phyloP scores from a whole-genome alignment of 2,113 vertebrate genomes.

The Cyanoliseus patagonus region DNA sequence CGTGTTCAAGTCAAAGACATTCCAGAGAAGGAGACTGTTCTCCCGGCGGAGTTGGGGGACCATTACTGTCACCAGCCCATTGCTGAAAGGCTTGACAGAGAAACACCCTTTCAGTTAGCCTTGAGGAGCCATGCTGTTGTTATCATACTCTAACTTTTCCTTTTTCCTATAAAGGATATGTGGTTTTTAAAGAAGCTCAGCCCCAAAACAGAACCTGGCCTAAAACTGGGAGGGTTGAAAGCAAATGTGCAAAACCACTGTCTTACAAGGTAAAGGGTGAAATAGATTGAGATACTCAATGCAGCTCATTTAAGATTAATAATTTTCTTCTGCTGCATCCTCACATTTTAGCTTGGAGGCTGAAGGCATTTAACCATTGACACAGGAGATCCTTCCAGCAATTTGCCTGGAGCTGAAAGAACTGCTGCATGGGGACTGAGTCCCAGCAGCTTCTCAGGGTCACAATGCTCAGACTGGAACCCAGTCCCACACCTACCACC shows the following conservation, averaged over 20 bases:
- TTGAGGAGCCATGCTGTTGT: neutral
- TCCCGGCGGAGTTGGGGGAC: conserved; percentile 94
- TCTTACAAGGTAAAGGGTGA: neutral
- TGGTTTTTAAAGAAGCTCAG: neutral
- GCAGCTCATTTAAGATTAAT: neutral
- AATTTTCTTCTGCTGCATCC: neutral
- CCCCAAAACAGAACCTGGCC: neutral
- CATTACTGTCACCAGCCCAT: conserved; percentile 96
- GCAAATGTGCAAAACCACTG: neutral
- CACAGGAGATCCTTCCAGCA: neutral
- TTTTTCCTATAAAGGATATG: fast-evolving
- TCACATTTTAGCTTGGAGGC: neutral
- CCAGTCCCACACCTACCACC: neutral
- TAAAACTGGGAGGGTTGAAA: neutral
- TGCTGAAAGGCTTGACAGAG: conserved; percentile 87
- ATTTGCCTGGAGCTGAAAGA: neutral
- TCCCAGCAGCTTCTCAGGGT: neutral
- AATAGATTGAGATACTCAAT: neutral
- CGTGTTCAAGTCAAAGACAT: conserved; percentile 89
- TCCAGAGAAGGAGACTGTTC: conserved; percentile 96
- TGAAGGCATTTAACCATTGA: neutral
- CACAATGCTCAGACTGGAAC: fast-evolving
- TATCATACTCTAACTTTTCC: neutral
- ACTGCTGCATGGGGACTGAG: neutral
- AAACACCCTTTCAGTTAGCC: neutral